Percentiles rank a stretch among this genome's conserved stretches.
phyloP scores from a whole-genome alignment of 2,888 invertebrate genomes.

The Lymantria monacha region DNA sequence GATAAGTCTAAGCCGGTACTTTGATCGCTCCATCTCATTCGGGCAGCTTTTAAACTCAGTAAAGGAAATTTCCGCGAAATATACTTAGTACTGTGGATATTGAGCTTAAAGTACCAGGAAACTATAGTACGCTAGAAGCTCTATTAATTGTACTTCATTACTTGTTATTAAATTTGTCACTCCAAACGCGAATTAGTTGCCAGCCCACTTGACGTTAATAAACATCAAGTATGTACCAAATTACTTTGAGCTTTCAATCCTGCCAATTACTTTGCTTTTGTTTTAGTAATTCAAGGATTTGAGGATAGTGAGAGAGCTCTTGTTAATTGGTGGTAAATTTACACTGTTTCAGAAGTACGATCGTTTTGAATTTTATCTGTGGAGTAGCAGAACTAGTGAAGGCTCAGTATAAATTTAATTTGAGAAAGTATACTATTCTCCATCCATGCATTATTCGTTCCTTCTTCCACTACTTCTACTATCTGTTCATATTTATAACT shows the following conservation, averaged over 20 bases:
- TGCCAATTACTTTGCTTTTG: constrained; percentile 18
- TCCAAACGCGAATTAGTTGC: constrained; percentile 60
- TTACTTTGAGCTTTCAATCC: constrained; percentile 27
- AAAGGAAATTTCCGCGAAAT: too few relatives aligned
- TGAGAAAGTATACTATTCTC: constrained; percentile 3
- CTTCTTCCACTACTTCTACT: too few relatives aligned
- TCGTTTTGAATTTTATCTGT: constrained; percentile 57
- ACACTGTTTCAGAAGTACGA: constrained; percentile 46
- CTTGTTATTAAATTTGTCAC: constrained; percentile 67
- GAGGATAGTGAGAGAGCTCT: constrained; percentile 29
- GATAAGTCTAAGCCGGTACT: too few relatives aligned
- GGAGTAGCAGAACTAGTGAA: constrained; percentile 34
- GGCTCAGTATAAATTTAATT: constrained; percentile 25
- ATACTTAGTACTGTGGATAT: too few relatives aligned
- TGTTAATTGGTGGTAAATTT: constrained; percentile 40
- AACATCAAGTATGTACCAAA: constrained; percentile 48
- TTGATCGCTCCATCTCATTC: too few relatives aligned
- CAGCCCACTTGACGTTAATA: constrained; percentile 61
- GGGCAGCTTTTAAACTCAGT: too few relatives aligned
- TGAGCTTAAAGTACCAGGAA: constrained; percentile 12
- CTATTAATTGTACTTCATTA: constrained; percentile 47
- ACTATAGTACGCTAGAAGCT: constrained; percentile 23
- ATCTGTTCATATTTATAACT: too few relatives aligned
- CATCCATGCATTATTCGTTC: too few relatives aligned
- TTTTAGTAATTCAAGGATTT: constrained; percentile 16